Evolutionary conservation across 2,113 vertebrate species (phyloP).

Genomic region (Microcebus lehilahytsara): DNA sequence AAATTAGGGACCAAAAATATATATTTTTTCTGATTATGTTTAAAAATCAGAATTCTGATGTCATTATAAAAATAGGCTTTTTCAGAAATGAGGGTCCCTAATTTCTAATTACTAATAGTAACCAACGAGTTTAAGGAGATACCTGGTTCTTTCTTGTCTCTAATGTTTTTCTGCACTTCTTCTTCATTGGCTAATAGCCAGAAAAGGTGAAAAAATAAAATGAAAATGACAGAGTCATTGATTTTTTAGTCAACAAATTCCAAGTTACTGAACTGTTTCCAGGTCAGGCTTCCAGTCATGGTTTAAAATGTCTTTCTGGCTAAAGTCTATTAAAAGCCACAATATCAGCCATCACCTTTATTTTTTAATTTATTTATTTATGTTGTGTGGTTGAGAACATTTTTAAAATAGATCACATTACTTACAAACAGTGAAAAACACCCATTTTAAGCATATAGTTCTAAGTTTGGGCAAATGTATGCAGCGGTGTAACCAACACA

Average conservation of each 20-base stretch:
- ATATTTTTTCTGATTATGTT: not conserved
- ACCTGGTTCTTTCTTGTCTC: not conserved
- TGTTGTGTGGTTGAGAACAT: not conserved
- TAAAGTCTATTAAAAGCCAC: not conserved
- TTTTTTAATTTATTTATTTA: not conserved
- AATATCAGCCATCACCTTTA: not conserved
- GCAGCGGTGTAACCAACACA: not conserved
- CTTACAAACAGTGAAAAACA: not conserved
- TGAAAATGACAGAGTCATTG: conserved; percentile 36
- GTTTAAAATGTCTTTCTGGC: not conserved
- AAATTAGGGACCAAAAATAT: not conserved
- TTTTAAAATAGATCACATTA: not conserved
- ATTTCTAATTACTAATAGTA: not conserved
- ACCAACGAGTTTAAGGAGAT: not conserved
- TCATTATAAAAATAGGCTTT: not conserved
- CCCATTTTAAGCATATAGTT: not conserved
- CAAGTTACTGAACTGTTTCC: conserved; percentile 30
- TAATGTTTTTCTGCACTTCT: not conserved
- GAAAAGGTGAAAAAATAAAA: not conserved
- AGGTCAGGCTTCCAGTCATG: not conserved
- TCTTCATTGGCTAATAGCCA: not conserved
- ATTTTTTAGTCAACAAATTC: conserved; percentile 46
- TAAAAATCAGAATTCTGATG: not conserved
- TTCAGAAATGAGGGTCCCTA: not conserved
- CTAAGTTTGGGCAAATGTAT: not conserved